phyloP scores from a whole-genome alignment of 2,797 vertebrate species.

The Antennarius maculatus region DNA sequence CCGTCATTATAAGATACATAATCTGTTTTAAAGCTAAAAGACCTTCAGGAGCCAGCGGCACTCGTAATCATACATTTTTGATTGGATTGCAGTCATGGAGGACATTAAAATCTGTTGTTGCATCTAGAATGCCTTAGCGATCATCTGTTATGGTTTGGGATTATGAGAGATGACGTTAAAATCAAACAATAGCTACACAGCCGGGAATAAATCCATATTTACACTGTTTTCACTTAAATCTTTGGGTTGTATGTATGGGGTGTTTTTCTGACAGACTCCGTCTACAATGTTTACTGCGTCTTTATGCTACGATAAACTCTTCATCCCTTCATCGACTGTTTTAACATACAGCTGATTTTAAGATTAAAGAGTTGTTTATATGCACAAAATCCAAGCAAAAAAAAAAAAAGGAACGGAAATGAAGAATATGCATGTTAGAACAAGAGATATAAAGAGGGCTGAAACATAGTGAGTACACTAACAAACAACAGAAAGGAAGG shows the following conservation, averaged over 20 bases:
- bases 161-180: constrained; percentile 61
- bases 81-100: constrained; percentile 69
- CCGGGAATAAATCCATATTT: constrained; percentile 49
- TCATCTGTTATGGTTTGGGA: constrained; percentile 71
- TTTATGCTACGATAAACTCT: constrained; percentile 18
- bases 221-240: constrained; percentile 42
- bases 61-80: constrained; percentile 71
- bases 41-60: constrained; percentile 54
- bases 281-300: constrained; percentile 50
- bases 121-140: constrained; percentile 59
- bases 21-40: constrained; percentile 60
- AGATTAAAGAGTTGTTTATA: constrained; percentile 47
- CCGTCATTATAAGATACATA: constrained; percentile 46
- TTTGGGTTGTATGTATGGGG: constrained; percentile 37
- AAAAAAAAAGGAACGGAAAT: constrained; percentile 2
- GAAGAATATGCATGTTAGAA: background rate
- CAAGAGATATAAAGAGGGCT: no score
- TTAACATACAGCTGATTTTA: constrained; percentile 50
- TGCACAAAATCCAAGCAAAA: constrained; percentile 11
- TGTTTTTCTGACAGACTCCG: constrained; percentile 19
- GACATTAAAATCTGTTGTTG: constrained; percentile 73
- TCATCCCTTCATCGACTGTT: constrained; percentile 28
- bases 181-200: constrained; percentile 47
- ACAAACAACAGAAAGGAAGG: background rate
- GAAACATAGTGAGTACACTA: background rate